Percentiles rank a stretch among this genome's conserved stretches.
Evolutionary conservation across 2,113 vertebrate species (phyloP).

Genomic region (Onychostoma macrolepis): DNA sequence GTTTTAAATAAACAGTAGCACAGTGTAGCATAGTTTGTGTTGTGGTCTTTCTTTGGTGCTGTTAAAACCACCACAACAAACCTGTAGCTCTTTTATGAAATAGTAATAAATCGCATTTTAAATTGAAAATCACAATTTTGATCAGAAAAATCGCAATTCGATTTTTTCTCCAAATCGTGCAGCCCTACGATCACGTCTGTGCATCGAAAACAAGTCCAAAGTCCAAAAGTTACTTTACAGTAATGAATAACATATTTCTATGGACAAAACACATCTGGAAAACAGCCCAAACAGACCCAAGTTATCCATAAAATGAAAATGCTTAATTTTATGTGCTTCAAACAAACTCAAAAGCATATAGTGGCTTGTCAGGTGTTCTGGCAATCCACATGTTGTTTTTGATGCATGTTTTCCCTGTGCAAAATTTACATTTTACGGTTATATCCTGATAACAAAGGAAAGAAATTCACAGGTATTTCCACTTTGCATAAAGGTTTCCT

Average conservation of each 20-base stretch:
- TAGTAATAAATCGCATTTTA: no score
- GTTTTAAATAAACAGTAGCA: no score
- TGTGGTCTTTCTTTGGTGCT: no score
- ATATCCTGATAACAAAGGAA: not conserved
- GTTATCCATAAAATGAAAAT: not conserved
- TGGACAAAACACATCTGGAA: not conserved
- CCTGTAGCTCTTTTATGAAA: no score
- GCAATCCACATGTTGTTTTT: not conserved
- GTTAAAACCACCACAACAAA: no score
- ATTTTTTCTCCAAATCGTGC: no score
- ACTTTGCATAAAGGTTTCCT: not conserved
- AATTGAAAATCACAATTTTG: no score
- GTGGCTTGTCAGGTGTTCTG: not conserved
- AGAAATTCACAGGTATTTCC: not conserved
- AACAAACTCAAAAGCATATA: not conserved
- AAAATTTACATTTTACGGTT: not conserved
- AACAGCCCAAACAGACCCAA: not conserved
- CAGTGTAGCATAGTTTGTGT: no score
- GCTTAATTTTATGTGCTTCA: not conserved
- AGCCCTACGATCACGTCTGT: not conserved
- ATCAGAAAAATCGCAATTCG: no score
- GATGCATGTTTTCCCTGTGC: not conserved
- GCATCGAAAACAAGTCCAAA: not conserved
- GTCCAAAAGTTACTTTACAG: no score
- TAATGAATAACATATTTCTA: not conserved